Evolutionary conservation across 2,113 vertebrate species (phyloP).

Genomic region (Oriolus oriolus): DNA sequence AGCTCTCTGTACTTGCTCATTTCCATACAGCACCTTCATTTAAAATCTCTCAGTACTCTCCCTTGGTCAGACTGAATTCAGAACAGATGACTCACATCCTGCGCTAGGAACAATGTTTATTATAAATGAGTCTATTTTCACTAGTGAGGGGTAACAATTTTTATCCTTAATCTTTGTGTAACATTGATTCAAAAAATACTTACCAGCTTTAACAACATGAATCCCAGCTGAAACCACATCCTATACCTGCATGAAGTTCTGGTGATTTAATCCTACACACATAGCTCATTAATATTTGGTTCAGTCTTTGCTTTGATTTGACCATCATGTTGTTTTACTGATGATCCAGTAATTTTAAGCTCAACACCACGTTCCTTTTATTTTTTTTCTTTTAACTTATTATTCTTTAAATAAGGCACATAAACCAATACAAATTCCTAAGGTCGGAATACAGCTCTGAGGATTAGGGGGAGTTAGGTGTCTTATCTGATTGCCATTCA

Average conservation of each 20-base stretch:
- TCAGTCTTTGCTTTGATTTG: neutral
- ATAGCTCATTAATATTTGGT: neutral
- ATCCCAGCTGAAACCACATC: neutral
- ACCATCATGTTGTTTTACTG: neutral
- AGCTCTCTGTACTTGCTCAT: neutral
- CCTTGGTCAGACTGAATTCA: neutral
- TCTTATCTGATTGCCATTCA: neutral
- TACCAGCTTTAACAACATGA: neutral
- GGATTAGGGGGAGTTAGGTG: neutral
- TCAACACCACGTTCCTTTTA: neutral
- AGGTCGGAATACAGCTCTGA: neutral
- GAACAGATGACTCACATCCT: neutral
- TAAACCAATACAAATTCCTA: neutral
- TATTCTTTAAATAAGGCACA: neutral
- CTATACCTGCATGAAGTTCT: neutral
- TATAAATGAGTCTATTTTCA: neutral
- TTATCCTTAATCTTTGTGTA: neutral
- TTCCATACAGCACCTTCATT: neutral
- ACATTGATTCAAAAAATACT: neutral
- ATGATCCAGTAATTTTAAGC: neutral
- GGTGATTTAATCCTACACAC: neutral
- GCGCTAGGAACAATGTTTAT: neutral
- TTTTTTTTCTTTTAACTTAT: neutral
- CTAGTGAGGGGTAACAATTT: neutral
- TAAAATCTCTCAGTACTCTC: neutral